These are phyloP conservation scores for Branchipolynoe longqiensis DNA, from an alignment of 2,888 invertebrate genomes.

Conservation along the genomic window DNA sequence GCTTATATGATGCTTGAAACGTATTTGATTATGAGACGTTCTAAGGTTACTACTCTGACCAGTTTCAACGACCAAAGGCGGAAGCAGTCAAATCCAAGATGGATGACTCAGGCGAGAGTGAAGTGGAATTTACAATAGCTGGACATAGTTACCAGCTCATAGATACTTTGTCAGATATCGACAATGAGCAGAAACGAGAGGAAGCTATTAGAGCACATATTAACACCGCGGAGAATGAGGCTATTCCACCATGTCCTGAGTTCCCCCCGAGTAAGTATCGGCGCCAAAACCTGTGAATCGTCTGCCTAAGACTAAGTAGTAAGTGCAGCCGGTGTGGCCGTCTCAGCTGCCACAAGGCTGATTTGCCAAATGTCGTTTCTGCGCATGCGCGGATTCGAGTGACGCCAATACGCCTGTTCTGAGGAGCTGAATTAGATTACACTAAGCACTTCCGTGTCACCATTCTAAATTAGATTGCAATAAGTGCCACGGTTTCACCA, in stretches of 20 bases:
- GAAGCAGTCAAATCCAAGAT: conserved; percentile 42
- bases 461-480: too few relatives aligned
- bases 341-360: too few relatives aligned
- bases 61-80: conserved; percentile 38
- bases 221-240: conserved; percentile 23
- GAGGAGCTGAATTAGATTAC: too few relatives aligned
- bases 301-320: background rate
- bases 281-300: too few relatives aligned
- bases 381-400: too few relatives aligned
- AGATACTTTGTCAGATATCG: conserved; percentile 12
- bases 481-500: too few relatives aligned
- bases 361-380: too few relatives aligned
- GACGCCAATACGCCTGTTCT: too few relatives aligned
- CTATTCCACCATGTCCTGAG: conserved; percentile 52
- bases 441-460: too few relatives aligned
- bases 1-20: too few relatives aligned
- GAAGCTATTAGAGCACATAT: conserved; percentile 44
- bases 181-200: conserved; percentile 42
- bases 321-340: background rate
- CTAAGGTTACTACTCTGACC: too few relatives aligned
- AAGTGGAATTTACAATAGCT: conserved; percentile 35
- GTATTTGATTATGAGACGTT: too few relatives aligned
- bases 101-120: conserved; percentile 41
- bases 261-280: conserved; percentile 56
- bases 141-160: conserved; percentile 56